phyloP scores from a whole-genome alignment of 1,140 invertebrate species.

The Platyura marginata region DNA sequence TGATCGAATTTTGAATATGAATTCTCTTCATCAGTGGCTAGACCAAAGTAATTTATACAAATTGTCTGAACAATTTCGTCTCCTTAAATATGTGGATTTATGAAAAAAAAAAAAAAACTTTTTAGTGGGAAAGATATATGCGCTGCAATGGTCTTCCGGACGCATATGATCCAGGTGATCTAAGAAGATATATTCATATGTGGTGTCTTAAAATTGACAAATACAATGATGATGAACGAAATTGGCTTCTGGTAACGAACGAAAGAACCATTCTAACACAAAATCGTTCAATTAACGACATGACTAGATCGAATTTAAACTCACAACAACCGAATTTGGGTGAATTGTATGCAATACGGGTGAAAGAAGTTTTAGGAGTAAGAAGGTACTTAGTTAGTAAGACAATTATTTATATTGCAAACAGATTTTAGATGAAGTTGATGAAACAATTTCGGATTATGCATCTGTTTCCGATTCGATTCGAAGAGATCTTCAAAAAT shows the following conservation, averaged over 20 bases:
- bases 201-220: constrained; percentile 31
- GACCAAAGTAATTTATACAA: too few relatives aligned
- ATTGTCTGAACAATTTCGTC: too few relatives aligned
- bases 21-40: too few relatives aligned
- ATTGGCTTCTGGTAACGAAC: constrained; percentile 22
- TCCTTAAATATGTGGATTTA: too few relatives aligned
- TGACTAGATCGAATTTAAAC: constrained; percentile 14
- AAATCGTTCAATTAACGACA: constrained; percentile 13
- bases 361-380: constrained; percentile 5
- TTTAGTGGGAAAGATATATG: constrained; percentile 40
- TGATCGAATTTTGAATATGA: too few relatives aligned
- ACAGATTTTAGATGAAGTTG: constrained; percentile 19
- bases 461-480: too few relatives aligned
- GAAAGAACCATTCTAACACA: constrained; percentile 22
- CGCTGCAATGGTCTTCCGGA: constrained; percentile 43
- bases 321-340: constrained; percentile 18
- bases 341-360: constrained; percentile 20
- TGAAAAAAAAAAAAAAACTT: too few relatives aligned
- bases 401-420: too few relatives aligned
- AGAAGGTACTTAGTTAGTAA: background rate
- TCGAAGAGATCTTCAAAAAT: constrained; percentile 9
- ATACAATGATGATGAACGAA: constrained; percentile 24
- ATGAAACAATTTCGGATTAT: constrained; percentile 16
- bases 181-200: constrained; percentile 40
- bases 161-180: constrained; percentile 29